These are phyloP conservation scores for Dryococelus australis DNA, from an alignment of 2,888 invertebrate species.

Conservation along the genomic window DNA sequence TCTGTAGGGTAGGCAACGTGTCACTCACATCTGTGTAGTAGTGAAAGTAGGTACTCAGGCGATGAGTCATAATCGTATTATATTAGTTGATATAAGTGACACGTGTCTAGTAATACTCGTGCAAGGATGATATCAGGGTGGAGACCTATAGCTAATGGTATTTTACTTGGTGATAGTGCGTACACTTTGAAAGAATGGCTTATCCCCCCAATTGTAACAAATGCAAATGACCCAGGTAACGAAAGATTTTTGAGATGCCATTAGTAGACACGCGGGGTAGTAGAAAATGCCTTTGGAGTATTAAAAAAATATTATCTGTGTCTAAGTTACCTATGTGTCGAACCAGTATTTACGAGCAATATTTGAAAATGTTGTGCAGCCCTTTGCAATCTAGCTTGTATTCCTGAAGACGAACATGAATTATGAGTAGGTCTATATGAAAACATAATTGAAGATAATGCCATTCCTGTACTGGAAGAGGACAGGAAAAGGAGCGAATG, in stretches of 20 bases:
- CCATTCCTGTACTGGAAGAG: not conserved
- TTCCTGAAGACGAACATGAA: not conserved
- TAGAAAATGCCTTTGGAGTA: not conserved
- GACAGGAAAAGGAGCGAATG: not conserved
- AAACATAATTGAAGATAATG: not conserved
- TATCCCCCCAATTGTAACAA: not conserved
- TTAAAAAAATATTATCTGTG: not conserved
- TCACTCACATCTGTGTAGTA: no score
- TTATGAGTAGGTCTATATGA: not conserved
- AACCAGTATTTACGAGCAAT: not conserved
- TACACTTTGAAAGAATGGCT: slow-evolving; percentile 23
- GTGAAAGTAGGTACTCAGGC: no score
- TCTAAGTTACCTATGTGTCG: not conserved
- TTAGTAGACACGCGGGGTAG: not conserved
- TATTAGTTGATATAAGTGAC: no score
- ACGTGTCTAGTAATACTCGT: no score
- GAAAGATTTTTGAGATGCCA: not conserved
- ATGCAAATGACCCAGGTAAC: not conserved
- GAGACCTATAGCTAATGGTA: not conserved
- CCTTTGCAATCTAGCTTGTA: not conserved
- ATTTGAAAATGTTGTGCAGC: not conserved
- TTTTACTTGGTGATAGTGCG: slow-evolving; percentile 23
- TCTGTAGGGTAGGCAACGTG: no score
- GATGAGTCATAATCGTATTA: no score
- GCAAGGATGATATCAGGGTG: not conserved